Evolutionary conservation across 2,888 invertebrate genomes (phyloP).

Genomic region (Macaria liturata): DNA sequence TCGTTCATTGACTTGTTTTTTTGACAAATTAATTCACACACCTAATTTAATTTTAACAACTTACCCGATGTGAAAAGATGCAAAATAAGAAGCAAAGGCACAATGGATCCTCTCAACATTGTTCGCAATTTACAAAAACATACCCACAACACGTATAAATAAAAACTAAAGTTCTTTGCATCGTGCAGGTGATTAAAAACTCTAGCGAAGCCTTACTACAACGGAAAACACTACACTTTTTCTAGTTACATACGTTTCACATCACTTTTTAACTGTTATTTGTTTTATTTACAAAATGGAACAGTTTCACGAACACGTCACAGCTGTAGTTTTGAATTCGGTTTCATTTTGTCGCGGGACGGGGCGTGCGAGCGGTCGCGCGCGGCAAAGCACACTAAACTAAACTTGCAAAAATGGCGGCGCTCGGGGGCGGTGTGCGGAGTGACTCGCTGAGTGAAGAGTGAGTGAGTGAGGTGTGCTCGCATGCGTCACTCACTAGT

Average conservation of each 20-base stretch:
- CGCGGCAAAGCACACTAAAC: conserved; percentile 46
- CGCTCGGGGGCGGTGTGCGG: background rate
- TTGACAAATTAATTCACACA: conserved; percentile 1
- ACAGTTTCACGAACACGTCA: conserved; percentile 44
- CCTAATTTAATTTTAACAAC: conserved; percentile 34
- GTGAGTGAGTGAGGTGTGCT: background rate
- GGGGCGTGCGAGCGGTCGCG: conserved; percentile 49
- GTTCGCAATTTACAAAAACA: conserved; percentile 61
- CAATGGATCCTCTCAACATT: conserved; percentile 73
- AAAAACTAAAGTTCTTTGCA: conserved; percentile 69
- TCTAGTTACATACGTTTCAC: conserved; percentile 38
- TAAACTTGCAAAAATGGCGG: background rate
- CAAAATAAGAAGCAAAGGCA: conserved; percentile 59
- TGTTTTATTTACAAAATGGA: conserved; percentile 51
- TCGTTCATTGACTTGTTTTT: conserved; percentile 8
- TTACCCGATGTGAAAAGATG: conserved; percentile 65
- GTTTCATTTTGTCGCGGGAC: conserved; percentile 58
- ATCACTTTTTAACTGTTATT: conserved; percentile 54
- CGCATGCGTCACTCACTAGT: conserved; percentile 6
- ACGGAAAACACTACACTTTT: conserved; percentile 48
- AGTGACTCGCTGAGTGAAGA: background rate
- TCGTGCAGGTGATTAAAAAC: conserved; percentile 56
- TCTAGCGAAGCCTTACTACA: conserved; percentile 43
- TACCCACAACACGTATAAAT: conserved; percentile 59
- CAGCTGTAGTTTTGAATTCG: conserved; percentile 40